A percentile compares a stretch with the other conserved stretches of the same genome.
Evolutionary conservation across 2,888 invertebrate species (phyloP).

Genomic region (Microctonus aethiopoides): DNA sequence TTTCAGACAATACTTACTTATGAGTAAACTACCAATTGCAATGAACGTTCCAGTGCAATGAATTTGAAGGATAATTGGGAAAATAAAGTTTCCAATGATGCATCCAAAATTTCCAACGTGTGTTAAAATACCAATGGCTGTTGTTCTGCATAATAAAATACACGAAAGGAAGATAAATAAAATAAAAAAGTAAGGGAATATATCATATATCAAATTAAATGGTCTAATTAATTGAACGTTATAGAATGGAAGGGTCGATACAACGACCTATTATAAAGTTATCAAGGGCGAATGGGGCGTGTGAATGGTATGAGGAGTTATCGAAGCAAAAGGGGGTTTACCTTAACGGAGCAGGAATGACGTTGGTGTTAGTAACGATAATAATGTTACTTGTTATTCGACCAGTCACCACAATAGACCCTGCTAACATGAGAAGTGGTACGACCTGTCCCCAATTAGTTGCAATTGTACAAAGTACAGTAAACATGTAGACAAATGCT

Average conservation of each 20-base stretch:
- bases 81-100: constrained; percentile 58
- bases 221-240: neutral
- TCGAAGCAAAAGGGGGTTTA: constrained; percentile 43
- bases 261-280: constrained; percentile 14
- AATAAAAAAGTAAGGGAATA: neutral
- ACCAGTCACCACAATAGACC: constrained; percentile 56
- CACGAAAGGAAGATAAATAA: constrained; percentile 1
- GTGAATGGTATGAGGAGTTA: neutral
- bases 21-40: constrained; percentile 52
- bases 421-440: constrained; percentile 55
- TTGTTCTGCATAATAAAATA: constrained; percentile 47
- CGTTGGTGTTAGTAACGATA: constrained; percentile 55
- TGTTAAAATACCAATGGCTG: constrained; percentile 52
- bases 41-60: constrained; percentile 57
- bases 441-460: constrained; percentile 60
- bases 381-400: constrained; percentile 60
- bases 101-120: constrained; percentile 59
- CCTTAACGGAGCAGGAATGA: constrained; percentile 60
- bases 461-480: constrained; percentile 56
- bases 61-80: constrained; percentile 55
- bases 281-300: neutral
- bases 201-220: neutral
- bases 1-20: constrained; percentile 49
- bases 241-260: neutral
- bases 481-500: constrained; percentile 54